phyloP scores from a whole-genome alignment of 2,113 vertebrate genomes.

The Pygathrix nemaeus region DNA sequence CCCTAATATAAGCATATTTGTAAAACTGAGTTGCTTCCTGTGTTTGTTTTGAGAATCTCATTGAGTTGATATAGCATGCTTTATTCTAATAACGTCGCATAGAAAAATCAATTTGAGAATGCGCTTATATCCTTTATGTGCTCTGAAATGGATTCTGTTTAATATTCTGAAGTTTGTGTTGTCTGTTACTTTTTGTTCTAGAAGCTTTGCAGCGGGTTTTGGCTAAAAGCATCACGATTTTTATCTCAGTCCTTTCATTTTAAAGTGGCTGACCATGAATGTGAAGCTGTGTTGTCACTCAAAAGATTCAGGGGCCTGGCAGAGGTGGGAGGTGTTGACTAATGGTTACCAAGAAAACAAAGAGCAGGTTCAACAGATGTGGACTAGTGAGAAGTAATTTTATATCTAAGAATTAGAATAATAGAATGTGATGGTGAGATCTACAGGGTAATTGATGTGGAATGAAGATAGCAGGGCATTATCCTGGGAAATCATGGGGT shows the following conservation, averaged over 20 bases:
- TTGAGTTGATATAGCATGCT: not conserved
- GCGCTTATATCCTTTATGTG: not conserved
- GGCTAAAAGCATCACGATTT: constrained; percentile 30
- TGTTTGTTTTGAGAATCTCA: not conserved
- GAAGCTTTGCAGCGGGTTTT: constrained; percentile 1
- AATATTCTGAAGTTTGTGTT: constrained; percentile 21
- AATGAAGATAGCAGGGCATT: not conserved
- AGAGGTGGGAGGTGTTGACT: not conserved
- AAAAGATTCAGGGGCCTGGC: not conserved
- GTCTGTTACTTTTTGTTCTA: not conserved
- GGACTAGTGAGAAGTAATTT: not conserved
- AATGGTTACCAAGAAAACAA: not conserved
- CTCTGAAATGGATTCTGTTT: not conserved
- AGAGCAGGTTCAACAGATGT: not conserved
- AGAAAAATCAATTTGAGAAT: not conserved
- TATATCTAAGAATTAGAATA: not conserved
- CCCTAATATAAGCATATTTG: not conserved
- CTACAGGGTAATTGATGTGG: not conserved
- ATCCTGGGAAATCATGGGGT: not conserved
- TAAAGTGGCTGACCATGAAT: not conserved
- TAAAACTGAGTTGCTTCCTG: not conserved
- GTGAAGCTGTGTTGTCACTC: not conserved
- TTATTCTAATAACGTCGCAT: not conserved
- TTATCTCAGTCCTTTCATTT: constrained; percentile 12
- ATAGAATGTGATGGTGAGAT: not conserved